phyloP scores from a whole-genome alignment of 2,888 invertebrate species.

The Nephrotoma guestfalica region DNA sequence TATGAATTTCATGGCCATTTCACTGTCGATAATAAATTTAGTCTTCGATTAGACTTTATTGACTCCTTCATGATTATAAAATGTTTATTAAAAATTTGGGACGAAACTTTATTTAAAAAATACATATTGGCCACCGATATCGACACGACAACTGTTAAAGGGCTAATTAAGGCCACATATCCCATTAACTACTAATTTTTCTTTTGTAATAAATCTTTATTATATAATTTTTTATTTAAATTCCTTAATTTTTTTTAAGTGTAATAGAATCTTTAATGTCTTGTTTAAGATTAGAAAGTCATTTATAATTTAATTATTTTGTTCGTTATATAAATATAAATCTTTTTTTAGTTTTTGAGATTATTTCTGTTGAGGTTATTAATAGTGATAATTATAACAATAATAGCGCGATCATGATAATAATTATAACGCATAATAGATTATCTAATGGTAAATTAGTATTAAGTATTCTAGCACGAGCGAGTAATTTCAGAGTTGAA shows the following conservation, averaged over 20 bases:
- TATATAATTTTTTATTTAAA: not conserved
- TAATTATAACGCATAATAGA: not conserved
- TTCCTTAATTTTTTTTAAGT: not conserved
- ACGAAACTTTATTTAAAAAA: no score
- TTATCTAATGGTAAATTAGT: not conserved
- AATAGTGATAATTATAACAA: not conserved
- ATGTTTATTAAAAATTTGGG: no score
- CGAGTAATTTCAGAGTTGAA: slow-evolving; percentile 26
- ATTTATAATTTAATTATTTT: not conserved
- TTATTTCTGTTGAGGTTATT: not conserved
- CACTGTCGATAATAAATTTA: no score
- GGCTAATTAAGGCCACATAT: no score
- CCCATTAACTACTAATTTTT: not conserved
- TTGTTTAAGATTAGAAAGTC: not conserved
- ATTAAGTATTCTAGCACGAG: not conserved
- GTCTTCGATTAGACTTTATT: no score
- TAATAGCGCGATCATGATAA: not conserved
- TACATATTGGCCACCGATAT: no score
- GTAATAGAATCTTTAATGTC: not conserved
- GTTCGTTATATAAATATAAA: not conserved
- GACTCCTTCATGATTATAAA: no score
- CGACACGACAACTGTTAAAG: no score
- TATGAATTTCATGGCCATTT: no score
- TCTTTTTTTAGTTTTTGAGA: not conserved
- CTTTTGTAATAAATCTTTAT: not conserved